These are phyloP conservation scores for Cynopterus brachyotis DNA, from an alignment of 2,113 vertebrate species.

Conservation along the genomic window DNA sequence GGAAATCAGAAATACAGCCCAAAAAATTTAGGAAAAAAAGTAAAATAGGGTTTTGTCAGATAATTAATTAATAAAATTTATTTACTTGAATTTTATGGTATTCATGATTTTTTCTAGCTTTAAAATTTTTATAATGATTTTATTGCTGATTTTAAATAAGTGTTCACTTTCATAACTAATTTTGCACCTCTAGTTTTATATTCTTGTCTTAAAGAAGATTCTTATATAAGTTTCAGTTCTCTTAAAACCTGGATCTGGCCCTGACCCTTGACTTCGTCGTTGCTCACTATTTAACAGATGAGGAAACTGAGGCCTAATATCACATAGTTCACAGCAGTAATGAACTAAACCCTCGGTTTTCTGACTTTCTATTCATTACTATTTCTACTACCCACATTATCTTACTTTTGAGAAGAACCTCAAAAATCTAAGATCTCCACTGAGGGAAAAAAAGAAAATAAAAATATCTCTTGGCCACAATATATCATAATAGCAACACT, in stretches of 20 bases:
- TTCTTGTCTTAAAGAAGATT: neutral
- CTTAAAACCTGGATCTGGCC: neutral
- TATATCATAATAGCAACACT: neutral
- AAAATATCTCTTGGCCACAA: neutral
- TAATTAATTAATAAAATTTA: neutral
- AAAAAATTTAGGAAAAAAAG: neutral
- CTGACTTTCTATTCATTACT: neutral
- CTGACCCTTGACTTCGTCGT: neutral
- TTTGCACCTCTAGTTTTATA: neutral
- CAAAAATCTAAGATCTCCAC: slow-evolving; percentile 8
- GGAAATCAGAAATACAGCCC: neutral
- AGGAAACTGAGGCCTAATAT: neutral
- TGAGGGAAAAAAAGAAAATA: neutral
- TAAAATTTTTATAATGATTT: neutral
- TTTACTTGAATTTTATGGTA: neutral
- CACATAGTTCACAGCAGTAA: neutral
- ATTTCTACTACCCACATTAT: neutral
- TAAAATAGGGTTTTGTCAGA: neutral
- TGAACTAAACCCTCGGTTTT: neutral
- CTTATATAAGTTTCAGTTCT: neutral
- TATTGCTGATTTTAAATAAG: slow-evolving; percentile 15
- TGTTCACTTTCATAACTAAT: neutral
- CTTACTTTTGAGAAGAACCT: slow-evolving; percentile 8
- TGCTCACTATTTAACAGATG: neutral
- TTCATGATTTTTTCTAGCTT: neutral